A percentile compares a stretch with the other conserved stretches of the same genome.
phyloP scores from a whole-genome alignment of 2,113 vertebrate genomes.

The Ameiurus melas region DNA sequence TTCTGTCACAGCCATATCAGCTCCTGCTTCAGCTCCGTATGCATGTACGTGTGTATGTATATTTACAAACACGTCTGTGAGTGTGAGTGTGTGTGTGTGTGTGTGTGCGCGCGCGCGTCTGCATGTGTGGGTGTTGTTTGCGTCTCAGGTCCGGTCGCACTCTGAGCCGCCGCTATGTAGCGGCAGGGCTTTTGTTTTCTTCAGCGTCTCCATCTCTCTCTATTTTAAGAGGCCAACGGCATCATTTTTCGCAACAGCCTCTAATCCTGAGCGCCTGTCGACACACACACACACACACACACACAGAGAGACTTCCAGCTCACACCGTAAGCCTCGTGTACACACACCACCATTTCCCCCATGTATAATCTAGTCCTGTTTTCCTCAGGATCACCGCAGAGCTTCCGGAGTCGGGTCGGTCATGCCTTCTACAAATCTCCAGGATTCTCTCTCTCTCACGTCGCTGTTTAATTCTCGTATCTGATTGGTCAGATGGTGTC shows the following conservation, averaged over 20 bases:
- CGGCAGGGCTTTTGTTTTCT: slow-evolving; percentile 55
- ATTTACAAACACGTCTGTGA: not conserved
- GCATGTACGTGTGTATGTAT: not conserved
- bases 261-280: slow-evolving; percentile 63
- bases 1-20: slow-evolving; percentile 50
- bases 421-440: not conserved
- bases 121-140: not conserved
- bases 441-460: not conserved
- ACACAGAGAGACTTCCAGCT: not conserved
- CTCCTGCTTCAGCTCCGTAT: slow-evolving; percentile 7
- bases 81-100: not conserved
- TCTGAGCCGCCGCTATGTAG: slow-evolving; percentile 35
- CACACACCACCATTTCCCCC: not conserved
- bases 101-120: not conserved
- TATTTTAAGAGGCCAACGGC: slow-evolving; percentile 63
- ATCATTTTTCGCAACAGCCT: slow-evolving; percentile 52
- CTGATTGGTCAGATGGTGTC: not conserved
- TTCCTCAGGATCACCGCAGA: not conserved
- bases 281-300: slow-evolving; percentile 43
- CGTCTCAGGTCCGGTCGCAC: slow-evolving; percentile 23
- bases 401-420: not conserved
- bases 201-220: slow-evolving; percentile 56
- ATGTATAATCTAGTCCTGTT: not conserved
- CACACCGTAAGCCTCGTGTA: not conserved
- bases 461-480: not conserved